These are phyloP conservation scores for Podarcis muralis DNA, from an alignment of 2,113 vertebrate species.

Conservation along the genomic window DNA sequence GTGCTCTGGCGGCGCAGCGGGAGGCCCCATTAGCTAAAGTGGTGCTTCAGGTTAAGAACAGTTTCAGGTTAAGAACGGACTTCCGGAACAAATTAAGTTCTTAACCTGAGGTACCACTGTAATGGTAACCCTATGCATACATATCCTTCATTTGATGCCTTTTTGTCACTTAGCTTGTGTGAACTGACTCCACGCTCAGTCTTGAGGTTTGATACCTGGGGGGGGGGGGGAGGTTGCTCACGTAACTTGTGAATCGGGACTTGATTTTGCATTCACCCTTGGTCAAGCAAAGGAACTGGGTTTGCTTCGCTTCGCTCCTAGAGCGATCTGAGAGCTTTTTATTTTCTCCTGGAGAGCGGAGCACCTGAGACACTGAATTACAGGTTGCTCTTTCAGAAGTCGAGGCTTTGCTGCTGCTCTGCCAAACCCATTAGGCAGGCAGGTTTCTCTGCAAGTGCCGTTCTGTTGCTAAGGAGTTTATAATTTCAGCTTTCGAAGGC, in stretches of 20 bases:
- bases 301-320: rapidly evolving
- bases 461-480: constrained; percentile 14
- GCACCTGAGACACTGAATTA: not conserved
- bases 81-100: no score
- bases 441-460: not conserved
- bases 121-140: no score
- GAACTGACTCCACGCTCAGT: not conserved
- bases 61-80: no score
- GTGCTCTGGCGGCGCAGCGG: no score
- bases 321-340: not conserved
- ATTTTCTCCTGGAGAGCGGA: not conserved
- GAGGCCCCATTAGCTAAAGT: no score
- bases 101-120: no score
- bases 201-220: not conserved
- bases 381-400: not conserved
- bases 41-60: no score
- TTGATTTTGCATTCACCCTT: not conserved
- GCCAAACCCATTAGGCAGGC: rapidly evolving
- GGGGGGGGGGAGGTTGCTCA: not conserved
- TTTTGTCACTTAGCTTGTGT: not conserved
- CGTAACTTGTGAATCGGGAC: not conserved
- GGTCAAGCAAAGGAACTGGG: not conserved
- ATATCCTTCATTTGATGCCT: no score
- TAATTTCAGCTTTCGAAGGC: not conserved
- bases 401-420: not conserved